A percentile compares a stretch with the other conserved stretches of the same genome.
Conservation (phyloP, 2,113 vertebrate species). For the Plecturocebus donacophilus region DNA sequence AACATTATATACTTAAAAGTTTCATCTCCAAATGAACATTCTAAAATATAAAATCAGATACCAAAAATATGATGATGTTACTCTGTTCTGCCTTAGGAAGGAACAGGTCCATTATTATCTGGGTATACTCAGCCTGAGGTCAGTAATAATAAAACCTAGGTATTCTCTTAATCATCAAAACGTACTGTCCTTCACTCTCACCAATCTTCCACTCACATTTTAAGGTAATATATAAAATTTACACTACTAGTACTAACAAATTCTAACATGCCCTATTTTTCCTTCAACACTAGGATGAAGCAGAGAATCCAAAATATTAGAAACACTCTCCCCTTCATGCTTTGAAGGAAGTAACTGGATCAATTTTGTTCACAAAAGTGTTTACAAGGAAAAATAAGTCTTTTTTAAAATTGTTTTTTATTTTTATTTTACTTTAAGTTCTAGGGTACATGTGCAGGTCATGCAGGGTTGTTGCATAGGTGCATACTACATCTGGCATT, state of each 20-base stretch:
- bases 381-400: neutral
- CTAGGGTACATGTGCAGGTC: too few species aligned
- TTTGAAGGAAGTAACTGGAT: neutral
- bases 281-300: neutral
- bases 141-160: rapidly evolving
- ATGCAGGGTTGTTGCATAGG: too few species aligned
- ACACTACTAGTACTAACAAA: neutral
- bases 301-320: neutral
- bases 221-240: neutral
- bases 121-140: neutral
- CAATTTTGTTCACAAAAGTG: neutral
- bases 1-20: neutral
- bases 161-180: neutral
- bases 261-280: neutral
- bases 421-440: too few species aligned
- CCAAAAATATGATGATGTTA: neutral
- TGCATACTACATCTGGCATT: too few species aligned
- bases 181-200: neutral
- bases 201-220: neutral
- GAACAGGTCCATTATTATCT: neutral
- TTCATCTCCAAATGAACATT: neutral
- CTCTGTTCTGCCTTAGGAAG: neutral
- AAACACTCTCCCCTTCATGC: neutral
- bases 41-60: neutral
- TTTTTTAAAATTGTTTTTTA: neutral